phyloP scores from a whole-genome alignment of 2,888 invertebrate genomes.

The Drosophila kambysellisi region DNA sequence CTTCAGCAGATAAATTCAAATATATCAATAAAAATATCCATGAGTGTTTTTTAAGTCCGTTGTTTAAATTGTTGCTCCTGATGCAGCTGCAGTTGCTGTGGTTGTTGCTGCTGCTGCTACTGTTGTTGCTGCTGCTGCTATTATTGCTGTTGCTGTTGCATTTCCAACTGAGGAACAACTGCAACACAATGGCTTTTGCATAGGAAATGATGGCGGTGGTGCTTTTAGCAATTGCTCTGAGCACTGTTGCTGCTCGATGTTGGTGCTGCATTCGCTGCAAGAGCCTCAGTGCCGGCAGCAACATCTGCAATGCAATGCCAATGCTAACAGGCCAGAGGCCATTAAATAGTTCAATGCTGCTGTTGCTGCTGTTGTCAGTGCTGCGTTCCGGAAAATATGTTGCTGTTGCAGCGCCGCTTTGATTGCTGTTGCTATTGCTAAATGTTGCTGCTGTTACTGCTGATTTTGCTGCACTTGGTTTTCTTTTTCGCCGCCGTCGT shows the following conservation, averaged over 20 bases:
- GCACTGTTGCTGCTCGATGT: conserved; percentile 40
- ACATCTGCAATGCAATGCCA: conserved; percentile 56
- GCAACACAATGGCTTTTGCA: conserved; percentile 51
- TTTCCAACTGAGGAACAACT: conserved; percentile 24
- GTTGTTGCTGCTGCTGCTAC: conserved; percentile 39
- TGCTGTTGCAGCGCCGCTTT: conserved; percentile 21
- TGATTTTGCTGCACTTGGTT: conserved; percentile 58
- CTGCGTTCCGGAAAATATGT: conserved; percentile 45
- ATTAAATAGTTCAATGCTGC: conserved; percentile 39
- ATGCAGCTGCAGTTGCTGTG: conserved; percentile 41
- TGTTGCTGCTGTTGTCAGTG: conserved; percentile 43
- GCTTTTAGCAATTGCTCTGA: conserved; percentile 49
- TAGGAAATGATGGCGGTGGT: conserved; percentile 61
- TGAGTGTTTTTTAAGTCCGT: conserved; percentile 85
- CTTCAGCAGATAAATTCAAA: conserved; percentile 85
- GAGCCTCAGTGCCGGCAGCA: conserved; percentile 43
- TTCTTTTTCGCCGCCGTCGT: conserved; percentile 82
- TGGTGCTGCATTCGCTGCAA: conserved; percentile 34
- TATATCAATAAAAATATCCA: conserved; percentile 85
- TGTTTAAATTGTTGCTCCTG: conserved; percentile 74
- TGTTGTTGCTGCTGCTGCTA: conserved; percentile 38
- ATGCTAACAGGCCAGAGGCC: conserved; percentile 48
- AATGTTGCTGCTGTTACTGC: conserved; percentile 45
- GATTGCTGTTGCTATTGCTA: conserved; percentile 61
- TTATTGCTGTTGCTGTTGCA: conserved; percentile 33